Conservation (phyloP, 2,888 invertebrate species). For the Lycocerus yunnanus region DNA sequence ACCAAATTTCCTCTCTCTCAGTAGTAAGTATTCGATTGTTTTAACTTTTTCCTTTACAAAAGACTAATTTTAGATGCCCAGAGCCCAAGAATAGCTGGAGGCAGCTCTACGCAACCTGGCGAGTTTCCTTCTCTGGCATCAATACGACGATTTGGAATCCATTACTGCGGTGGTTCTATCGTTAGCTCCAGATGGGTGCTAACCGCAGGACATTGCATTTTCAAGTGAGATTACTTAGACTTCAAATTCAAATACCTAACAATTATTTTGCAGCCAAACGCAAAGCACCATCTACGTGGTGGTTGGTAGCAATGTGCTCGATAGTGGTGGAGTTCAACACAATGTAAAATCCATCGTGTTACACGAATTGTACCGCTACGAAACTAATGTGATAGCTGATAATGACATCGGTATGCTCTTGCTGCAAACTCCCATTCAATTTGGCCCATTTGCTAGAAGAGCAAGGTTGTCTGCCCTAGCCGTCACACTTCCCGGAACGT, state of each 20-base stretch:
- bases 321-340: background rate
- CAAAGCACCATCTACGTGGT: background rate
- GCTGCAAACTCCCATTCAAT: background rate
- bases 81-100: background rate
- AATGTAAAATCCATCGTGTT: background rate
- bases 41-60: too few species aligned
- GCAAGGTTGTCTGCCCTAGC: background rate
- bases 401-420: background rate
- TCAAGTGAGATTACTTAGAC: background rate
- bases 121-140: background rate
- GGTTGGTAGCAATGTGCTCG: background rate
- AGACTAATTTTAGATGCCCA: background rate
- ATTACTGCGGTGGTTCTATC: background rate
- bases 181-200: background rate
- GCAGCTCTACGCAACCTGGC: background rate
- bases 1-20: background rate
- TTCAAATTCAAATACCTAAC: background rate
- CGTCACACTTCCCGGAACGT: background rate
- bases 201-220: background rate
- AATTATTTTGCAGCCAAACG: background rate
- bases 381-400: background rate
- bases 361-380: background rate
- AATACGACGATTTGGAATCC: background rate
- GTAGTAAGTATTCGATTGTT: background rate
- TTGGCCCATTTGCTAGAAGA: background rate